These are phyloP conservation scores for Drosophila anceps DNA, from an alignment of 2,888 invertebrate genomes.

Conservation along the genomic window DNA sequence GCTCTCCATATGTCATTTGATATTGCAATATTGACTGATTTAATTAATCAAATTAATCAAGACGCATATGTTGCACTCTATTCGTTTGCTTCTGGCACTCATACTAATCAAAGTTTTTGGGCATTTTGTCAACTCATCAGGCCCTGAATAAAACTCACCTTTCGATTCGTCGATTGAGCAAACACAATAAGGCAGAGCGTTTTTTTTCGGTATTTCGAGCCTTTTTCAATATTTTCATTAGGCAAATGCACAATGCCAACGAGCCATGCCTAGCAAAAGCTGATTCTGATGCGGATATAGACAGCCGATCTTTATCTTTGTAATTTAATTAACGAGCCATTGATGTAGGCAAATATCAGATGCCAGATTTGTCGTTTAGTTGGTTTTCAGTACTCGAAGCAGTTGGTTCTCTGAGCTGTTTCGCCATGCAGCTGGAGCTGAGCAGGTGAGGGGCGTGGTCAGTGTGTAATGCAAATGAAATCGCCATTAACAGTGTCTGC, in stretches of 20 bases:
- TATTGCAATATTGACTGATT: slow-evolving; percentile 3
- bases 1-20: slow-evolving; percentile 1
- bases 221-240: slow-evolving; percentile 52
- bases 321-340: slow-evolving; percentile 54
- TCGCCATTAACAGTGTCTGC: slow-evolving; percentile 37
- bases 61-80: neutral
- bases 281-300: slow-evolving; percentile 20
- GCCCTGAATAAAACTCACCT: neutral
- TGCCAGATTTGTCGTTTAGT: slow-evolving; percentile 17
- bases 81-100: slow-evolving; percentile 42
- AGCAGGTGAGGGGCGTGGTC: slow-evolving; percentile 27
- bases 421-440: slow-evolving; percentile 40
- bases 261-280: slow-evolving; percentile 14
- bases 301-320: slow-evolving; percentile 17
- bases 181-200: slow-evolving; percentile 37
- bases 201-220: too few relatives aligned
- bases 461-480: slow-evolving; percentile 46
- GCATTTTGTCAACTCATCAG: slow-evolving; percentile 56
- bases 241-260: slow-evolving; percentile 31
- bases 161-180: slow-evolving; percentile 14
- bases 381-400: slow-evolving; percentile 5
- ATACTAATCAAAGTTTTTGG: slow-evolving; percentile 46
- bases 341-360: neutral
- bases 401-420: neutral
- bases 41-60: slow-evolving; percentile 19